Evolutionary conservation across 2,113 vertebrate species (phyloP), one percentile per base, ranked within the genome.

Genomic region (Eurypyga helias): DNA sequence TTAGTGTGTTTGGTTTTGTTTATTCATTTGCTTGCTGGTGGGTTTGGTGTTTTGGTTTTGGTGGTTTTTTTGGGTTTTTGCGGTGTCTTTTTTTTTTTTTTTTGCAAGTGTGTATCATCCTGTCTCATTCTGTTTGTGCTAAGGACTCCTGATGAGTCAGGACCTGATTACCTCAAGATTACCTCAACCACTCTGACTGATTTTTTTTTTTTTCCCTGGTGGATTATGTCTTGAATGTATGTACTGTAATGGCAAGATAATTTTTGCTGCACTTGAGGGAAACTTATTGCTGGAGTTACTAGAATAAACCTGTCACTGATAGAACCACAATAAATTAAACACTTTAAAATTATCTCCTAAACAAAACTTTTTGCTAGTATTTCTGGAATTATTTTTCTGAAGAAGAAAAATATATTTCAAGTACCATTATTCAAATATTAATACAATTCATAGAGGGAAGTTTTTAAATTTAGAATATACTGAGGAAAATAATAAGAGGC

Each of bases 401-500:
- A 62, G 38, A 65, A 76, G 18, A 24, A 24, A 7, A 41, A 41
- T 18, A 6, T 43, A 64, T 91, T 93, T 78, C 29, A 90, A 77
- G 57, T 80, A 43, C 46, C 9, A 1, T 90, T 52, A 87, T 43
- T 86, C 33, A 79, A 96, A 65, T 2, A 51, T 51, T 67, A 75
- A 57, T 64, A 17, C 13, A 33, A 82, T 46, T 73, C 14, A 34
- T 7, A 33, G 34, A 79, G 17, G 5, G 17, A 83, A 83, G 46
- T 41, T 86, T 91, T 93, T 61, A 89, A 83, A 96, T 89, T 90
- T 81, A 89, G 83, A 97, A 78, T 34, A 34, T 80, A 71, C 34
- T 67, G 31, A 90, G 19, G 36, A 83, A 94, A 96, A 87, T 86
- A 66, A 60, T 48, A 86, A 52, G 21, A 73, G 54, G 31, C 82